Conservation (phyloP, 2,113 vertebrate genomes). For the Leiothrix lutea region DNA sequence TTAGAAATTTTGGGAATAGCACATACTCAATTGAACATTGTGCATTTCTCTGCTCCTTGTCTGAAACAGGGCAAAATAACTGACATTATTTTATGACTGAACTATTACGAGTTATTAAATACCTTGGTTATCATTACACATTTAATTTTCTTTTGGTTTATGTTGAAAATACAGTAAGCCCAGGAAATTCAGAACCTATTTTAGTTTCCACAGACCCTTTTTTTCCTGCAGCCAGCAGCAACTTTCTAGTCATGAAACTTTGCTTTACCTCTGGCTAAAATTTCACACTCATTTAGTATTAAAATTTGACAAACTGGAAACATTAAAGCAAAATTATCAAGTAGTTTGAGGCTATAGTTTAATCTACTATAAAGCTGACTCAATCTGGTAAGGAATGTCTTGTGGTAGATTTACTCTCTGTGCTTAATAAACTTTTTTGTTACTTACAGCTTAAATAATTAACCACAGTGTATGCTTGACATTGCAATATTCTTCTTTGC, state of each 20-base stretch:
- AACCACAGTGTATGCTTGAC: background rate
- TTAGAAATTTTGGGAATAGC: background rate
- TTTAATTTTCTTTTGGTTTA: background rate
- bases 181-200: background rate
- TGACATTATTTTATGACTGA: background rate
- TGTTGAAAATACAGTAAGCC: background rate
- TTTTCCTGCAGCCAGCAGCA: background rate
- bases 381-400: background rate
- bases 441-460: constrained; percentile 26
- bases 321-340: background rate
- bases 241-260: background rate
- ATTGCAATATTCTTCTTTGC: background rate
- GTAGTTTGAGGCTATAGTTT: constrained; percentile 14
- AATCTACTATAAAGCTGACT: background rate
- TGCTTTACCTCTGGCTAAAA: constrained; percentile 2
- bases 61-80: background rate
- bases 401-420: background rate
- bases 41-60: background rate
- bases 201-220: background rate
- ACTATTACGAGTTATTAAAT: background rate
- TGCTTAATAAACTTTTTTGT: background rate
- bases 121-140: background rate
- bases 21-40: background rate
- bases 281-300: constrained; percentile 33
- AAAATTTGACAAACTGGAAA: background rate